A percentile compares a stretch with the other conserved stretches of the same genome.
These are phyloP conservation scores for Metopia argyrocephala DNA, from an alignment of 2,888 invertebrate species.

Conservation along the genomic window DNA sequence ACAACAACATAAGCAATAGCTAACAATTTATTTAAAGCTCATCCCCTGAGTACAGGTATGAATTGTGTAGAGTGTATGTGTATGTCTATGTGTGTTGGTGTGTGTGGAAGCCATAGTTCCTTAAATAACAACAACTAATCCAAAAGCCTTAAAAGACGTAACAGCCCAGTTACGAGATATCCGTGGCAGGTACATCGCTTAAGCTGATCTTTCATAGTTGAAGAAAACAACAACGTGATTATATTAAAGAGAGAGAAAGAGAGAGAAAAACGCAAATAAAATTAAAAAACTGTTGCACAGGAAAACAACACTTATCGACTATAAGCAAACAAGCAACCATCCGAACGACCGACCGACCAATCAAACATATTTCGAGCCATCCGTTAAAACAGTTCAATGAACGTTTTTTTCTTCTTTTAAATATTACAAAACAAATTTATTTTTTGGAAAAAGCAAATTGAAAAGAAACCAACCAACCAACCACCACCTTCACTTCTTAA, in stretches of 20 bases:
- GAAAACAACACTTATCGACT: conserved; percentile 63
- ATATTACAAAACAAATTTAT: conserved; percentile 30
- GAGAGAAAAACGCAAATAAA: not conserved
- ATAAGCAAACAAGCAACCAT: conserved; percentile 45
- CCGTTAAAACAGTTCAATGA: conserved; percentile 58
- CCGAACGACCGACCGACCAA: not conserved
- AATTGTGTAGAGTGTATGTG: not conserved
- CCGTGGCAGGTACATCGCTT: conserved; percentile 67
- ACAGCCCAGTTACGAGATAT: conserved; percentile 67
- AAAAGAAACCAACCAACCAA: not conserved
- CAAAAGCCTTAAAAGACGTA: conserved; percentile 52
- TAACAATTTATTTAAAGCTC: conserved; percentile 62
- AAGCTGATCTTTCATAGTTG: conserved; percentile 64
- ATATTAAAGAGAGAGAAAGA: too few relatives aligned
- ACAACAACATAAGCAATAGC: conserved; percentile 48
- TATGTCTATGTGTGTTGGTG: conserved; percentile 37
- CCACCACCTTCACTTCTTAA: not conserved
- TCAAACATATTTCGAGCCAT: not conserved
- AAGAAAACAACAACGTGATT: conserved; percentile 24
- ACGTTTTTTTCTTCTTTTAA: conserved; percentile 31
- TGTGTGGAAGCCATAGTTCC: conserved; percentile 40
- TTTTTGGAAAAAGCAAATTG: not conserved
- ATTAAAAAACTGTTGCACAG: conserved; percentile 57
- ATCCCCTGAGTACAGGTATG: conserved; percentile 71
- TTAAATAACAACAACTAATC: conserved; percentile 44